Conservation (phyloP, 2,888 invertebrate genomes). For the Mycogona germanica region DNA sequence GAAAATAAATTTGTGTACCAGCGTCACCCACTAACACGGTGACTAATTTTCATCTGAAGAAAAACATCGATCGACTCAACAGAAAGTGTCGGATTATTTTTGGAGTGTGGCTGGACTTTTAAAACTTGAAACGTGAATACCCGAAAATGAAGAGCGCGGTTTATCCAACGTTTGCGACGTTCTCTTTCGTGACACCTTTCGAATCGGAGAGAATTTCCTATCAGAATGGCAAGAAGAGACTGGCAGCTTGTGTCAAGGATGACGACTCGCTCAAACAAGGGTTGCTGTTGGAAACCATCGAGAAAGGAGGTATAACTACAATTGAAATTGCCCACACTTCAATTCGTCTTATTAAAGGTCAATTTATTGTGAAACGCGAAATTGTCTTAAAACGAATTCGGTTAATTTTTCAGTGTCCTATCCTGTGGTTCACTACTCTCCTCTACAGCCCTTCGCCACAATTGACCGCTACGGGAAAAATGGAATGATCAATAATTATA, state of each 20-base stretch:
- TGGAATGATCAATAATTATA: neutral
- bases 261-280: slow-evolving; percentile 28
- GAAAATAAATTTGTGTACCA: no score
- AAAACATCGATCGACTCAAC: no score
- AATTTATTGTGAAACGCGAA: neutral
- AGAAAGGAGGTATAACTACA: slow-evolving; percentile 34
- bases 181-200: neutral
- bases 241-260: neutral
- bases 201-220: neutral
- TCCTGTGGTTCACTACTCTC: neutral
- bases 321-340: no score
- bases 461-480: neutral
- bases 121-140: neutral
- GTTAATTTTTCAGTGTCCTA: slow-evolving; percentile 3
- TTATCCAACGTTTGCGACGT: neutral
- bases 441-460: no score
- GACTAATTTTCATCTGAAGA: neutral
- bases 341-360: no score
- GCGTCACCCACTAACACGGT: neutral
- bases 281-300: slow-evolving; percentile 30
- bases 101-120: no score
- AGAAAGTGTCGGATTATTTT: no score
- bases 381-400: neutral
- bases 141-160: neutral
- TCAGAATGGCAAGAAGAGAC: slow-evolving; percentile 2